Percentiles rank a stretch among this genome's conserved stretches.
Conservation (phyloP, 2,113 vertebrate species). For the Odontesthes bonariensis region DNA sequence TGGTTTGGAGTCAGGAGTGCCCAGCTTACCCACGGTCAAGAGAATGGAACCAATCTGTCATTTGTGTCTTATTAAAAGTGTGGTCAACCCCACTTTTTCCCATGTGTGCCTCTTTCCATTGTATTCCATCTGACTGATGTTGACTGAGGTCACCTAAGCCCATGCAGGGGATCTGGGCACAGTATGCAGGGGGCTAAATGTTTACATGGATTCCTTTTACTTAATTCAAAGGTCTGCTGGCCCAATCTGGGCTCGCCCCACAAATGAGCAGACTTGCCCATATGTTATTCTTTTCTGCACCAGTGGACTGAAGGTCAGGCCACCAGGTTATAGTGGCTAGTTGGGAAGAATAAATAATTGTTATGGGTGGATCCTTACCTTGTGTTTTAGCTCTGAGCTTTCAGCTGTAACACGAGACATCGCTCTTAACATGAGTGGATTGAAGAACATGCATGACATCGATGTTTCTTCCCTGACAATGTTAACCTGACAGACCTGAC, state of each 20-base stretch:
- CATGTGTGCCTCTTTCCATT: slow-evolving; percentile 74
- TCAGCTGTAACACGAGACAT: slow-evolving; percentile 21
- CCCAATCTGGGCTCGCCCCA: slow-evolving; percentile 19
- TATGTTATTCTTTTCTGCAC: slow-evolving; percentile 55
- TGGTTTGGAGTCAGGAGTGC: slow-evolving; percentile 59
- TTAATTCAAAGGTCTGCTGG: slow-evolving; percentile 66
- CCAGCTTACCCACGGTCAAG: slow-evolving; percentile 61
- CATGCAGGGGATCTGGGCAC: slow-evolving; percentile 63
- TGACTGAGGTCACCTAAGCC: slow-evolving; percentile 80
- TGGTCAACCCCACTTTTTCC: slow-evolving; percentile 66
- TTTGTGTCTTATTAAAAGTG: slow-evolving; percentile 74
- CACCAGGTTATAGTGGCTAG: slow-evolving; percentile 49
- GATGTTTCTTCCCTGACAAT: slow-evolving; percentile 56
- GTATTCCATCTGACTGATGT: slow-evolving; percentile 79
- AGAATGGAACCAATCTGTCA: slow-evolving; percentile 61
- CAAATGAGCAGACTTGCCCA: slow-evolving; percentile 33
- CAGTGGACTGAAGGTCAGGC: slow-evolving; percentile 50
- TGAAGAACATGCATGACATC: slow-evolving; percentile 48
- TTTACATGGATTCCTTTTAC: slow-evolving; percentile 82
- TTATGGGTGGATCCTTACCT: slow-evolving; percentile 15
- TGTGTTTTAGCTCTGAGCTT: slow-evolving; percentile 29
- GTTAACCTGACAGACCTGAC: slow-evolving; percentile 60
- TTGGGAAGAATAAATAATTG: slow-evolving; percentile 49
- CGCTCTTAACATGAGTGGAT: slow-evolving; percentile 38
- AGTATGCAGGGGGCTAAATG: slow-evolving; percentile 74